Base-by-base conservation (phyloP, 2,113 vertebrate species). In the Anoura caudifer region DNA sequence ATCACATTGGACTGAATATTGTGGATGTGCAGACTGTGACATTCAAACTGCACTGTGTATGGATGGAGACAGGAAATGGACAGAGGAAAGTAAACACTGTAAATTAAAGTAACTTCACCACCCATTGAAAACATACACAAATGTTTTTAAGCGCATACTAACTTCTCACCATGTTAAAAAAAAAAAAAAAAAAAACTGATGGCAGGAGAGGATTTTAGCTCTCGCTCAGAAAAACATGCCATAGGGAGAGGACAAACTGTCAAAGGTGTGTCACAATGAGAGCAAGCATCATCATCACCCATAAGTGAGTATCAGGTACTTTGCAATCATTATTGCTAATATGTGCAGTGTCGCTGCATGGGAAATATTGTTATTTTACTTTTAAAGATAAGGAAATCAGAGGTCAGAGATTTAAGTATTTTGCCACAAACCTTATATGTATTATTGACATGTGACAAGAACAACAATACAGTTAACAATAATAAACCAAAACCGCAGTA, bases 331-430 rank as follows among this genome's bases (percentile, higher is more conserved):
- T 50, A 72, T 50, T 52, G 19, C 0, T 87, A 33, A 70, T 17
- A 50, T 20, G 50, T 19, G n/a, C 0, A 50, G 0, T 6, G 80
- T 50, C 20, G 83, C 9, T 80, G 4, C 17, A 88, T 69, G 5
- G 2, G 2, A 56, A 76, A 0, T 56, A 79, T 7, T 70, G 26
- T 70, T 83, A 79, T 67, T 96, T 87, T 89, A 61, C 43, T 70
- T 95, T 87, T 79, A 69, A 26, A 94, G 45, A 65, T 76, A 67
- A 88, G 2, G 5, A 76, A 73, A 67, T 56, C 77, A 31, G 85
- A 88, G 7, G 1, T 87, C 79, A 65, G 10, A 59, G 20, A 83
- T 56, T 83, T 90, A 82, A 83, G 14, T 87, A 81, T 56, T 7
- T 80, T 76, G 20, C 19, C 1, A 70, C 65, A 80, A 69, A 4